Conservation (phyloP, 1,140 invertebrate genomes). For the Saccostrea cuccullata region DNA sequence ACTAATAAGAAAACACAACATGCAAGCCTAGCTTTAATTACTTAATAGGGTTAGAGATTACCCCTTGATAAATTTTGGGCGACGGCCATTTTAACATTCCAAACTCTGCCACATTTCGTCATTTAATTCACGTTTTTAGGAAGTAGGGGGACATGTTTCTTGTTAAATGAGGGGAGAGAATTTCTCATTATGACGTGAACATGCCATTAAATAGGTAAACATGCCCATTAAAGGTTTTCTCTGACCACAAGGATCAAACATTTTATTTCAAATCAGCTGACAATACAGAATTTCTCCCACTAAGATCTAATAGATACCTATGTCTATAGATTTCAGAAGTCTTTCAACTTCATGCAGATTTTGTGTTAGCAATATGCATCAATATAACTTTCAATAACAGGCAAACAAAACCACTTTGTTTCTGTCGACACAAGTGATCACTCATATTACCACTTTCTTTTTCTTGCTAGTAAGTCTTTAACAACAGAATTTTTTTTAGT, state of each 20-base stretch:
- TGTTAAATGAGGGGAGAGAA: not conserved
- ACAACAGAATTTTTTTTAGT: too few species aligned
- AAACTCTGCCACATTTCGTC: not conserved
- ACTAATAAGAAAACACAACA: conserved; percentile 26
- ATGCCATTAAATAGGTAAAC: not conserved
- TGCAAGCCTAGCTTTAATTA: not conserved
- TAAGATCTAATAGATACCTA: not conserved
- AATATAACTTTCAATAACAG: too few species aligned
- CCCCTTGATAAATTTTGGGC: not conserved
- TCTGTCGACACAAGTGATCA: not conserved
- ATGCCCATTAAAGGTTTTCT: not conserved
- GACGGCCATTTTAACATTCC: not conserved
- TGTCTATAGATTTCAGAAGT: not conserved
- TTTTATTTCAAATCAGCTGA: not conserved
- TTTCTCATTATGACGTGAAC: not conserved
- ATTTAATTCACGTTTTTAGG: not conserved
- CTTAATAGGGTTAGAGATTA: not conserved
- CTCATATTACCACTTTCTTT: not conserved
- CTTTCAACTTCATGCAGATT: too few species aligned
- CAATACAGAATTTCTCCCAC: not conserved
- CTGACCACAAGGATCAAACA: conserved; percentile 1
- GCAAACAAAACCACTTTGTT: too few species aligned
- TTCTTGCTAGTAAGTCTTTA: not conserved
- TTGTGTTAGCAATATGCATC: too few species aligned
- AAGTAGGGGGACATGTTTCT: not conserved